Evolutionary conservation across 2,797 vertebrate species (phyloP), one percentile per base, ranked within the genome.

Genomic region (Karalla daura): DNA sequence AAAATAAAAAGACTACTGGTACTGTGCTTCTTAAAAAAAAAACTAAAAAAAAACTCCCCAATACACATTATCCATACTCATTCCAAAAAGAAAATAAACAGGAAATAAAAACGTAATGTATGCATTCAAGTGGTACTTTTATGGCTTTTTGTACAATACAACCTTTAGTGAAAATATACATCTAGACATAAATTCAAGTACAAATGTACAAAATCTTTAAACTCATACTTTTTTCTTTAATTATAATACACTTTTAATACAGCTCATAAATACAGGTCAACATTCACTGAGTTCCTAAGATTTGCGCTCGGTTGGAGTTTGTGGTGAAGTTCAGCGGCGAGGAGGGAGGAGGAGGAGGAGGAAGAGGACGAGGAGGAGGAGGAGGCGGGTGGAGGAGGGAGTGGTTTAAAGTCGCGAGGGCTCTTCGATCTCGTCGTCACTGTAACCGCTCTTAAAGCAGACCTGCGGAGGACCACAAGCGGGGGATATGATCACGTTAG

Each of bases 121-220:
- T 94, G 93, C 90, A 90, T 93, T 94, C 92, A 93, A 94, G 94
- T 94, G 87, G 93, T 93, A 94, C 93, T 93, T 92, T 86, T 90
- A 91, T 93, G 94, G 92, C 93, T 94, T 95, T 95, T 94, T 93
- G 91, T 95, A 95, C 94, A 95, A 92, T 94, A 93, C 93, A 94
- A 94, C 93, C 92, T 95, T 94, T 94, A 94, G 94, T 94, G 94
- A 95, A 96, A 95, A 95, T 95, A 95, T 94, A 95, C 92, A 94
- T 94, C 94, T 95, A 94, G 92, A 95, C 93, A 93, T 90, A 95
- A 91, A 95, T 91, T 93, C 90, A 95, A 95, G 94, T 96, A 96
- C 94, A 96, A 96, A 96, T 96, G 95, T 96, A 96, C 95, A 95
- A 95, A 95, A 91, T 92, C 93, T 93, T 93, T 93, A 93, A 95